Base-by-base conservation (phyloP, 2,888 invertebrate species). In the Synanthedon tipuliformis region DNA sequence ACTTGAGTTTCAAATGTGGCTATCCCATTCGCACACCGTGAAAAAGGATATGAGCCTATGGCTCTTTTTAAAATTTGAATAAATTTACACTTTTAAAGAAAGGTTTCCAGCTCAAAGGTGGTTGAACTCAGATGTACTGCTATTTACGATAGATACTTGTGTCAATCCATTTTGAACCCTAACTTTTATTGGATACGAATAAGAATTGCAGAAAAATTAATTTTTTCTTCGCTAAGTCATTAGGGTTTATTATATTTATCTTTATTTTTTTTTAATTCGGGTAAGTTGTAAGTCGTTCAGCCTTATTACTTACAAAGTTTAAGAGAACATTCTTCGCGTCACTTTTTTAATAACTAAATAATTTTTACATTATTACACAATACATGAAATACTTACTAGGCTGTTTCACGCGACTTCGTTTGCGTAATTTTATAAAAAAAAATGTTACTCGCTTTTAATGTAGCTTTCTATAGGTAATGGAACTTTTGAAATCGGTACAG, bases 1-100 rank as follows among this genome's bases (percentile, higher is more conserved):
- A 45, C 45, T n/a, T 1, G 3, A 45, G 13, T n/a, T 34, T 10
- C 3, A 15, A 40, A 51, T n/a, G 50, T 7, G 40, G 41, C 51
- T 48, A 7, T 55, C 4, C 15, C 55, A 45, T n/a, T 66, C 65
- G 63, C 65, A 41, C 52, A 52, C 69, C 72, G 70, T 69, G 69
- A 65, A 71, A 63, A 79, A 77, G 80, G 78, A 76, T 72, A 73
- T 75, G 68, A 67, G 73, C 71, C 68, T 69, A 65, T 62, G 66
- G 64, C 71, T 76, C 63, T 81, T 81, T 80, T 79, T 79, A 68
- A 78, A 82, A 82, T 83, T 82, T 83, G 76, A 83, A 84, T 84
- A 84, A 81, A 83, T 84, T 84, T 84, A 82, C 83, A 83, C 81
- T 79, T 81, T 80, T 73, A 81, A 78, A 77, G 78, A 73, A 77